These are phyloP conservation scores for Nylanderia fulva DNA, from an alignment of 1,140 invertebrate species.

Conservation along the genomic window DNA sequence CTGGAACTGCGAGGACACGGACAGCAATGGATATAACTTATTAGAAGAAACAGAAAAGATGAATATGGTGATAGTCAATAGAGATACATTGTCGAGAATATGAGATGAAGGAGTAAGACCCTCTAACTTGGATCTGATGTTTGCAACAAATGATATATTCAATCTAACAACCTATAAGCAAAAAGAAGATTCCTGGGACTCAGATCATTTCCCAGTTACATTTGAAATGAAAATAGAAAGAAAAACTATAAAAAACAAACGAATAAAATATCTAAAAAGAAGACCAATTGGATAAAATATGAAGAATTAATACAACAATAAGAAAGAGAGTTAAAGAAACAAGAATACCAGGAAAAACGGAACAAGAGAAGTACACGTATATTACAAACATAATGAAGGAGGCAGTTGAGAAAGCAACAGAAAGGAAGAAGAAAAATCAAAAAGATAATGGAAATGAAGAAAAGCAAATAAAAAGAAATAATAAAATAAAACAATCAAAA, in stretches of 20 bases:
- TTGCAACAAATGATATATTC: neutral
- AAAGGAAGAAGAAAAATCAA: neutral
- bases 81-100: neutral
- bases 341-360: no score
- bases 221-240: neutral
- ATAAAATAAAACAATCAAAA: neutral
- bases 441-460: neutral
- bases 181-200: neutral
- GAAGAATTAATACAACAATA: no score
- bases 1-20: conserved; percentile 31
- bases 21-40: conserved; percentile 23
- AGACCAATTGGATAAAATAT: no score
- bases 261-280: no score
- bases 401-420: neutral
- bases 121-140: no score
- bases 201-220: neutral
- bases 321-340: no score
- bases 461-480: neutral
- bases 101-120: neutral
- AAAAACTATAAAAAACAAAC: no score
- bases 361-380: no score
- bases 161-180: neutral
- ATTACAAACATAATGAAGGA: neutral
- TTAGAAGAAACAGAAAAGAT: neutral
- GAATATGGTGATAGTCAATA: neutral